phyloP scores from a whole-genome alignment of 2,888 invertebrate species.

The Brenthis hecate region DNA sequence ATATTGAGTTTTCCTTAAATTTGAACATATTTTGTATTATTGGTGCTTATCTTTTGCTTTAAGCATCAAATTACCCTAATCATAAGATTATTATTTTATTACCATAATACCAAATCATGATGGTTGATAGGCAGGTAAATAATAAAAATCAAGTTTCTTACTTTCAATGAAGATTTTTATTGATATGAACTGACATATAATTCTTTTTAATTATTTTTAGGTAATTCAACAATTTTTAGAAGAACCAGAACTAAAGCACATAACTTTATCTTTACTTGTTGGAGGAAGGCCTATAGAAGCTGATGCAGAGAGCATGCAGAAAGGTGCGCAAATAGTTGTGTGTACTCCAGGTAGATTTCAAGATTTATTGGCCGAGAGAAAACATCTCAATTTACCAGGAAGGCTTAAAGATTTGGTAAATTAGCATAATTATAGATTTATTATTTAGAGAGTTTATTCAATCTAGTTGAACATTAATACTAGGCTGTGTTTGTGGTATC shows the following conservation, averaged over 20 bases:
- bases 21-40: too few species aligned
- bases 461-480: too few species aligned
- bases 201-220: constrained; percentile 44
- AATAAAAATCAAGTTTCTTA: too few species aligned
- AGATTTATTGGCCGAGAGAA: constrained; percentile 89
- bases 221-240: constrained; percentile 78
- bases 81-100: too few species aligned
- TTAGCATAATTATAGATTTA: constrained; percentile 27
- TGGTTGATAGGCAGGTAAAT: too few species aligned
- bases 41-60: too few species aligned
- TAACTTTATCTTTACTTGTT: constrained; percentile 85
- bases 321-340: constrained; percentile 92
- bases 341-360: constrained; percentile 97
- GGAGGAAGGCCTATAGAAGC: constrained; percentile 92
- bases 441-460: neutral
- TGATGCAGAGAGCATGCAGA: constrained; percentile 86
- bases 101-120: too few species aligned
- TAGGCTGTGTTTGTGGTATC: too few species aligned
- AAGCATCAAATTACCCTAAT: too few species aligned
- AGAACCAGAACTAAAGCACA: constrained; percentile 70
- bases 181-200: neutral
- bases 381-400: constrained; percentile 86
- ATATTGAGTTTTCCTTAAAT: too few species aligned
- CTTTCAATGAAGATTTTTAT: too few species aligned
- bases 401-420: constrained; percentile 90